Evolutionary conservation across 2,888 invertebrate genomes (phyloP).

Genomic region (Crossocerus cetratus): DNA sequence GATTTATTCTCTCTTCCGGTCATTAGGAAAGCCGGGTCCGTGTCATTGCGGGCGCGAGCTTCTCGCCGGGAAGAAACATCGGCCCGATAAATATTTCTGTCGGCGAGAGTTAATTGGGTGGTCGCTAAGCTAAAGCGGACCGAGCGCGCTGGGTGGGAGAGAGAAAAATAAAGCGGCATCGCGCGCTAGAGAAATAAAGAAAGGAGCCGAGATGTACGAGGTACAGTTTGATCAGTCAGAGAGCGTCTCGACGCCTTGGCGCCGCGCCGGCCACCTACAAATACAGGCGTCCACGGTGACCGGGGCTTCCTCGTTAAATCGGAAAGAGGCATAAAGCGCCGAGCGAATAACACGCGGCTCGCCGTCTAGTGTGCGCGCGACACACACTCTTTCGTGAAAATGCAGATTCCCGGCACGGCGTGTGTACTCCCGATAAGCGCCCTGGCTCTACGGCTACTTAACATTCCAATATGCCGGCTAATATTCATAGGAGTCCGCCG

Average conservation of each 20-base stretch:
- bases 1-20: too few species aligned
- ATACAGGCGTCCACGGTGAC: conserved; percentile 13
- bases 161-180: background rate
- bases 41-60: background rate
- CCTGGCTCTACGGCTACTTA: too few species aligned
- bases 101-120: conserved; percentile 7
- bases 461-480: too few species aligned
- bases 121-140: background rate
- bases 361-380: background rate
- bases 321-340: conserved; percentile 17
- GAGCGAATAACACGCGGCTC: background rate
- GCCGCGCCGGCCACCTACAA: conserved; percentile 26
- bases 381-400: background rate
- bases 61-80: background rate
- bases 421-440: too few species aligned
- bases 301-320: conserved; percentile 8
- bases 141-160: too few species aligned
- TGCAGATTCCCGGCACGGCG: background rate
- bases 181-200: background rate
- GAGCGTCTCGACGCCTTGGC: conserved; percentile 42
- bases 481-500: too few species aligned
- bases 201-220: conserved; percentile 1
- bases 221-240: conserved; percentile 25
- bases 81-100: conserved; percentile 5
- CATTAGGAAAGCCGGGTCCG: background rate